Evolutionary conservation across 2,888 invertebrate genomes (phyloP), one percentile per base, ranked within the genome.

Genomic region (Acleris literana): DNA sequence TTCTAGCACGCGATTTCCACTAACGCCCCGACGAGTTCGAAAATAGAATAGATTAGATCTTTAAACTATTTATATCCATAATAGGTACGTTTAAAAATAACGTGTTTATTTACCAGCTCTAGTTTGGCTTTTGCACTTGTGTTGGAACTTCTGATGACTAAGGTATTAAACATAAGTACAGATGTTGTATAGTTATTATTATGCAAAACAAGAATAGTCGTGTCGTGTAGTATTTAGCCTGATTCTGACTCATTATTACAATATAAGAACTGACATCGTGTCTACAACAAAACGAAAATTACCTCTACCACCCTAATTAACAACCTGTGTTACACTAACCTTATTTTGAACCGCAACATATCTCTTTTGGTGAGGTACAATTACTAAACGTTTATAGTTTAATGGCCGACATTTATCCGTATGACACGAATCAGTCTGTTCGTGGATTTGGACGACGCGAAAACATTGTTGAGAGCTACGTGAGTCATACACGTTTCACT

Each of bases 401-500:
- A 64, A 65, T 61, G 52, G 46, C 17, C n/a, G 49, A 44, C 60
- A 43, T 60, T 55, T 64, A 60, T 58, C 49, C 43, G 46, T 49
- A 54, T 58, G 65, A 58, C 68, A 65, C 51, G 56, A 57, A 39
- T 51, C 18, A 44, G 46, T 39, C 59, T 5, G 48, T 17, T 48
- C 55, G 46, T 25, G 44, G 49, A 49, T 59, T 59, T 25, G 11
- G 58, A 25, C 39, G 55, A 11, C 58, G 66, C 71, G 64, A 75
- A 74, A 77, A 75, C 75, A 76, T 67, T 51, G 69, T 86, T 51
- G 69, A 86, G 86, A 84, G 76, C 18, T 60, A 55, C 60, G 39
- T 55, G 65, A 65, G 44, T 87, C 88, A 88, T 76, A 69, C 73
- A 71, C 74, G 76, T 75, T 77, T 73, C 73, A 72, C 71, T 75